These are phyloP conservation scores for Acipenser transmontanus DNA, from an alignment of 2,797 vertebrate species.

Conservation along the genomic window DNA sequence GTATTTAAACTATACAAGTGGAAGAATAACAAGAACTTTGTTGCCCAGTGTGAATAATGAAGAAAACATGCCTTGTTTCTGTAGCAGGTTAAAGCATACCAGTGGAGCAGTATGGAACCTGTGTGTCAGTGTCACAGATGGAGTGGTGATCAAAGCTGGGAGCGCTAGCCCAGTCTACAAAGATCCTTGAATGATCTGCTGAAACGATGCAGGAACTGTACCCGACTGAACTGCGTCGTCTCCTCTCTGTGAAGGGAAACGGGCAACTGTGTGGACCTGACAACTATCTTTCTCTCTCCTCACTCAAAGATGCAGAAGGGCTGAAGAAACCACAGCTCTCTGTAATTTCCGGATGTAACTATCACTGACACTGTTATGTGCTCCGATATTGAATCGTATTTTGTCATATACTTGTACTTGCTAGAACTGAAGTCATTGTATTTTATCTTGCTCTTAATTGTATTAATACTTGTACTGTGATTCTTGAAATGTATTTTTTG, in stretches of 20 bases:
- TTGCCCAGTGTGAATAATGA: too few species aligned
- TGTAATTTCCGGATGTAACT: conserved; percentile 48
- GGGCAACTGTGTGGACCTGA: conserved; percentile 50
- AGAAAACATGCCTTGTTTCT: conserved; percentile 1
- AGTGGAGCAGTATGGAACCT: conserved; percentile 64
- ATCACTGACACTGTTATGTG: too few species aligned
- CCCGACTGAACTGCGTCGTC: conserved; percentile 67
- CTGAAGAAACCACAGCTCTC: conserved; percentile 65
- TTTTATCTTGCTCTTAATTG: too few species aligned
- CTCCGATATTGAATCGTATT: too few species aligned
- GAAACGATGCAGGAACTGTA: conserved; percentile 65
- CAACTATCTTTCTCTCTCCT: conserved; percentile 80
- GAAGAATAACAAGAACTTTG: too few species aligned
- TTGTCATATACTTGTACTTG: too few species aligned
- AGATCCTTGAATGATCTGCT: conserved; percentile 55
- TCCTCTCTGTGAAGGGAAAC: conserved; percentile 57
- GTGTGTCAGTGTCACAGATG: conserved; percentile 45
- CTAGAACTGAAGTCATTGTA: too few species aligned
- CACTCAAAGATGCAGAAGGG: conserved; percentile 68
- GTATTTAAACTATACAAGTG: too few species aligned
- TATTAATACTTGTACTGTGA: too few species aligned
- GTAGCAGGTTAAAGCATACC: conserved; percentile 61
- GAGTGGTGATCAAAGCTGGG: conserved; percentile 48
- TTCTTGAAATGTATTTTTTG: neutral
- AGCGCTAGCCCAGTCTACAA: conserved; percentile 55